phyloP scores from a whole-genome alignment of 2,797 vertebrate genomes.

The Naso thynnoides region DNA sequence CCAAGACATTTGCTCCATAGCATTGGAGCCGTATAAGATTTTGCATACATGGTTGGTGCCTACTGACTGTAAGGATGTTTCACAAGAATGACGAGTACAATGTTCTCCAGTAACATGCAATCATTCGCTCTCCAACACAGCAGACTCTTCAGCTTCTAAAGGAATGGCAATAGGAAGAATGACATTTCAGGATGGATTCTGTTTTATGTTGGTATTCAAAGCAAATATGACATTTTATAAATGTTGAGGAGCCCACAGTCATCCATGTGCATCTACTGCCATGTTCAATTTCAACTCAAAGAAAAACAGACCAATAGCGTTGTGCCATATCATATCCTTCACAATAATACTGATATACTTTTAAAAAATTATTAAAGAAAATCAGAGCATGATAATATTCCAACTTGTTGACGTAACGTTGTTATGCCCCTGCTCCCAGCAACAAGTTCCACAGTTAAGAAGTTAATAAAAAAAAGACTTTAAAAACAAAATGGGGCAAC shows the following conservation, averaged over 20 bases:
- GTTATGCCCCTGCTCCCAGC: no score
- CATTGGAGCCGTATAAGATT: no score
- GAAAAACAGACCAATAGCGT: background rate
- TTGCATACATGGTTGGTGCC: conserved; percentile 14
- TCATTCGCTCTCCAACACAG: conserved; percentile 19
- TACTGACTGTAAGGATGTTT: conserved; percentile 28
- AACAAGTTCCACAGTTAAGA: no score
- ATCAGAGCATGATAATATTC: no score
- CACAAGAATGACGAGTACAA: conserved; percentile 12
- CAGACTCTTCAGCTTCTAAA: conserved; percentile 5
- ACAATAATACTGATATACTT: no score
- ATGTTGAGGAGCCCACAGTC: conserved; percentile 5
- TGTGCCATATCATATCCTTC: no score
- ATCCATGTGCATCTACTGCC: conserved; percentile 7
- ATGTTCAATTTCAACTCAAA: conserved; percentile 17
- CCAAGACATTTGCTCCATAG: conserved; percentile 32
- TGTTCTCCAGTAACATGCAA: conserved; percentile 22
- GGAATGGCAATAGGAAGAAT: conserved; percentile 26
- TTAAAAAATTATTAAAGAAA: no score
- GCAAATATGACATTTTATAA: conserved; percentile 33
- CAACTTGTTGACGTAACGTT: no score
- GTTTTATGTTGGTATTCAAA: conserved; percentile 28
- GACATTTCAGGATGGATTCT: conserved; percentile 29
- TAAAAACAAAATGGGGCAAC: no score
- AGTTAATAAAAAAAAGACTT: no score